phyloP scores from a whole-genome alignment of 2,113 vertebrate genomes.

The Xiphophorus hellerii region DNA sequence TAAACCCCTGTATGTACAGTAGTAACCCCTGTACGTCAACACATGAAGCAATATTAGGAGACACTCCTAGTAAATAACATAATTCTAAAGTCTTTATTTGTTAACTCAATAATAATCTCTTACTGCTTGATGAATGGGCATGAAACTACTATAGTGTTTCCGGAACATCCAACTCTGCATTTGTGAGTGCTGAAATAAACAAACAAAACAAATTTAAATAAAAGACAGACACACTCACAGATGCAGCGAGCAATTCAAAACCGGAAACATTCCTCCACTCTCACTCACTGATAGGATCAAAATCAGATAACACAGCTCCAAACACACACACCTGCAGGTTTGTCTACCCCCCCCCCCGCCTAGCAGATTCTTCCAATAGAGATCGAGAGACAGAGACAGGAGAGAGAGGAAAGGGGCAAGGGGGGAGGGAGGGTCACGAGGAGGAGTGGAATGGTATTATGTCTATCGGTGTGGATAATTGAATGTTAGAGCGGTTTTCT shows the following conservation, averaged over 20 bases:
- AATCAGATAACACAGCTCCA: slow-evolving; percentile 48
- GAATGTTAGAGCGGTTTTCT: slow-evolving; percentile 82
- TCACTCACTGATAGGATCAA: slow-evolving; percentile 51
- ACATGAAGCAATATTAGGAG: slow-evolving; percentile 26
- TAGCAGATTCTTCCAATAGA: slow-evolving; percentile 57
- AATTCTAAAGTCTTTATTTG: slow-evolving; percentile 42
- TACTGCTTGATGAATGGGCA: slow-evolving; percentile 49
- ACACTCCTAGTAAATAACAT: slow-evolving; percentile 44
- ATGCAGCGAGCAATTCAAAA: slow-evolving; percentile 11
- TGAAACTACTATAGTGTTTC: slow-evolving; percentile 58
- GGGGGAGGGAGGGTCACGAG: slow-evolving; percentile 15
- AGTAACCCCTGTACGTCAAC: background rate
- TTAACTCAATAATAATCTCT: slow-evolving; percentile 51
- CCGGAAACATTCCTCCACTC: slow-evolving; percentile 30
- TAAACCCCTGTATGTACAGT: too few species aligned
- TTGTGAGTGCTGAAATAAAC: slow-evolving; percentile 36
- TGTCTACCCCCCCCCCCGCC: slow-evolving; percentile 35
- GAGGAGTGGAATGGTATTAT: slow-evolving; percentile 75
- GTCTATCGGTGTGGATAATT: slow-evolving; percentile 83
- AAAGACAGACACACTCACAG: slow-evolving; percentile 6
- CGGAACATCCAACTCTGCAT: slow-evolving; percentile 20
- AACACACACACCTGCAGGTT: slow-evolving; percentile 45
- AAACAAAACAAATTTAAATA: slow-evolving; percentile 40
- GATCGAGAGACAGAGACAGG: slow-evolving; percentile 31
- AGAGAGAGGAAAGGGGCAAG: background rate